Conservation (phyloP, 1,140 invertebrate species). For the Neodiprion lecontei region DNA sequence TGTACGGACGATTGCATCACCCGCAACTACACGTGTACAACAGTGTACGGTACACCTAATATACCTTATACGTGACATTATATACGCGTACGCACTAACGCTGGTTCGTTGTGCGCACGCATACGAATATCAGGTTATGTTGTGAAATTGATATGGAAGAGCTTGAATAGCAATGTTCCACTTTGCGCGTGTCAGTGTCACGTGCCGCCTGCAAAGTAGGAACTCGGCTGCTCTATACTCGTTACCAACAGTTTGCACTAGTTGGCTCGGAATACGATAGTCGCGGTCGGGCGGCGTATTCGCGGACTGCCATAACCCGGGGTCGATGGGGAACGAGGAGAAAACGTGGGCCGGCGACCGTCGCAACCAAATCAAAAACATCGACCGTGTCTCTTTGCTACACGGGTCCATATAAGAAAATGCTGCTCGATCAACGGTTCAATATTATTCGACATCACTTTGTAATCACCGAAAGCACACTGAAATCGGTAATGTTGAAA, state of each 20-base stretch:
- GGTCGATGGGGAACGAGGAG: neutral
- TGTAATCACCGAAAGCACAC: no score
- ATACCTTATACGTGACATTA: no score
- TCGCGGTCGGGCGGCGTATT: neutral
- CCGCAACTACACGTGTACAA: no score
- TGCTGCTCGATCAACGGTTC: no score
- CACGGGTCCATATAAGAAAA: no score
- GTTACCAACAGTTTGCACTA: neutral
- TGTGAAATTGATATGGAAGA: slow-evolving; percentile 5
- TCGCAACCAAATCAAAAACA: neutral
- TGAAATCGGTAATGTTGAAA: no score
- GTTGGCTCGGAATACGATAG: neutral
- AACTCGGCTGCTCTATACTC: neutral
- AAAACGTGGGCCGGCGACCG: neutral
- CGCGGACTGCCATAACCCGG: neutral
- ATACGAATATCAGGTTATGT: neutral
- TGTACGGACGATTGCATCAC: no score
- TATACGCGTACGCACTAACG: no score
- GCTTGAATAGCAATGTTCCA: neutral
- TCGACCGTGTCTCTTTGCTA: neutral
- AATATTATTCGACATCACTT: no score
- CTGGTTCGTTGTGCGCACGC: no score
- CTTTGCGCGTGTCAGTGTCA: slow-evolving; percentile 6
- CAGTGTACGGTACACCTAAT: no score
- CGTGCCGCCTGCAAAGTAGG: slow-evolving; percentile 6